Base-by-base conservation (phyloP, 2,888 invertebrate species). In the Rhogogaster chlorosoma region DNA sequence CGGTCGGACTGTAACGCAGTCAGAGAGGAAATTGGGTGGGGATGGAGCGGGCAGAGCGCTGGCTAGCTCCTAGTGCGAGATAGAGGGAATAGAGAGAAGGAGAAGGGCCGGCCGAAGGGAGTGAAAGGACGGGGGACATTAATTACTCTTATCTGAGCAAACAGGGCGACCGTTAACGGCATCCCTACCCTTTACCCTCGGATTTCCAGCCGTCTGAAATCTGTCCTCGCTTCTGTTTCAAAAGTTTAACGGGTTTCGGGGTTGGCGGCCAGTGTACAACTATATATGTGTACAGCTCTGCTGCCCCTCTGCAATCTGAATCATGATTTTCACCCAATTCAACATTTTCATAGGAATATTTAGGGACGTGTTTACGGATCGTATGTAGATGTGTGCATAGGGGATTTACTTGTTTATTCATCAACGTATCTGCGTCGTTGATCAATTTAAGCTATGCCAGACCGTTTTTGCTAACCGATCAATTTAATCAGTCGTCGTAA, bases 61-160 rank as follows among this genome's bases (percentile, higher is more conserved):
- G 7, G 32, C 18, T 10, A 12, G 32, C 32, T 1, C 18, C 67
- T 67, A 67, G 67, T 67, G 10, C 26, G 61, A 18, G 10, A 18
- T 18, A 15, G n/a, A 53, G 53, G n/a, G 53, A 53, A 53, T 53
- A n/a, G 53, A n/a, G 53, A 22, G 22, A 61, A 26, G 61, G 61
- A 26, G 67, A 67, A 67, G 67, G 67, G 67, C 32, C 18, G 32
- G 6, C 26, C 22, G 32, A 32, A 26, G 67, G 67, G 67, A 67
- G 67, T 77, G 32, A 53, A 77, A 49, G 53, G 77, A 22, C 29
- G 53, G 22, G 26, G 49, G 89, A 90, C 90, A 90, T 91, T 91
- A 91, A 91, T 91, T 91, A 91, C 90, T 90, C 91, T 91, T 91
- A 91, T 91, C 91, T 88, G 89, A 87, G 90, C 89, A 90, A 90